Base-by-base conservation (phyloP, 2,113 vertebrate species). In the Cebus imitator region DNA sequence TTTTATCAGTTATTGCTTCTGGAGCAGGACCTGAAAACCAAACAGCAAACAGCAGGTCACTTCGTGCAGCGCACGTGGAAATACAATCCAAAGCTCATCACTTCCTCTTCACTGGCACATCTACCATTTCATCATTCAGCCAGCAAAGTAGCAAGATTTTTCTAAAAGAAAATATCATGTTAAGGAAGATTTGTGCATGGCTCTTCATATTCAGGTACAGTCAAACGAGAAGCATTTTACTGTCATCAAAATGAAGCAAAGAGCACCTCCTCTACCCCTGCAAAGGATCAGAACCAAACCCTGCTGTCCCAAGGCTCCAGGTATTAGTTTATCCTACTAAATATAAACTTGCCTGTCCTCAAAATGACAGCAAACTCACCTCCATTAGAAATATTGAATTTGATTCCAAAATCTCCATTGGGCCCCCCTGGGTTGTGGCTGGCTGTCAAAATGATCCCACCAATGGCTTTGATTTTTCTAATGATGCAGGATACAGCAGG, bases 361-460 rank as follows among this genome's bases (percentile, higher is more conserved):
- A 80, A 91, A 80, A 90, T 5, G n/a, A 86, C n/a, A 76, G 37
- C 25, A 64, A 18, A 50, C 95, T 98, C 93, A 99, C 99, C 99
- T 99, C 99, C 99, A 58, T 99, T 99, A 97, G 99, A 98, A 93
- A 98, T 99, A 96, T 99, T 99, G 98, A 99, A 99, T 80, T 99
- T 99, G 97, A 99, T 99, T 95, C 99, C 99, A 96, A 99, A 99
- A 97, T 99, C 99, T 84, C 99, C 99, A 87, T 92, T 99, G 96
- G 99, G 99, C 13, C 99, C 99, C 2, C 99, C 99, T 0, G 99
- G 99, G 98, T 99, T 99, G 98, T 99, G 99, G 97, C 99, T 99
- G 97, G 99, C 99, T 0, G 99, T 99, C 85, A 99, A 98, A 96
- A 99, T 99, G 98, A 99, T 99, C 57, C 99, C 99, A 4, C 99